Evolutionary conservation across 2,113 vertebrate genomes (phyloP), one percentile per base, ranked within the genome.

Genomic region (Osmerus eperlanus): DNA sequence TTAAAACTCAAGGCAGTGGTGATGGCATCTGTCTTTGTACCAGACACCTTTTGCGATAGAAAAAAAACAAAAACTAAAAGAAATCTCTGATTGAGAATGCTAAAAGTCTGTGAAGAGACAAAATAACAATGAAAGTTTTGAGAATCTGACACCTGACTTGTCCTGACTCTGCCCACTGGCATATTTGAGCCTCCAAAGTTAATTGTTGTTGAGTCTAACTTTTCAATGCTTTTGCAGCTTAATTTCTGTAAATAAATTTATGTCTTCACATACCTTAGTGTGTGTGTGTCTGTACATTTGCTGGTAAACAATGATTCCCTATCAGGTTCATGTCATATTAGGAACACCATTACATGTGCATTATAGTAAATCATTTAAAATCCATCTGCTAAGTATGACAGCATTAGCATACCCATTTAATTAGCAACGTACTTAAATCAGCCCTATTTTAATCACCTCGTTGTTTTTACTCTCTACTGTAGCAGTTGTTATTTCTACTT

Each of bases 381-480:
- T 96, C 96, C 94, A 96, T 98, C 97, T 98, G 96, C 97, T 98
- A 97, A 96, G 94, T 95, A 96, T 96, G 95, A 97, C 96, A 95
- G 94, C 97, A 99, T 99, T 98, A 96, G 96, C 97, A 98, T 98
- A 97, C 94, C 94, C 94, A 94, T 96, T 98, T 99, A 98, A 99
- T 99, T 98, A 98, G 96, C 92, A 88, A 90, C 90, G 89, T 85
- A 94, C 95, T 96, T 95, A 95, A 96, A 94, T 92, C 95, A 93
- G 95, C 93, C 92, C 93, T 93, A 90, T 94, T 95, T 97, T 97
- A 98, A 98, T 98, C 96, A 97, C 95, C 94, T 94, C 93, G 92
- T 94, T 94, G 95, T 97, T 96, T 97, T 97, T 95, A 95, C 94
- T 94, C 91, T 94, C 90, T 94, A 78, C 72, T 79, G 76, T 77